Conservation (phyloP, 1,140 invertebrate species). For the Microvelia longipes region DNA sequence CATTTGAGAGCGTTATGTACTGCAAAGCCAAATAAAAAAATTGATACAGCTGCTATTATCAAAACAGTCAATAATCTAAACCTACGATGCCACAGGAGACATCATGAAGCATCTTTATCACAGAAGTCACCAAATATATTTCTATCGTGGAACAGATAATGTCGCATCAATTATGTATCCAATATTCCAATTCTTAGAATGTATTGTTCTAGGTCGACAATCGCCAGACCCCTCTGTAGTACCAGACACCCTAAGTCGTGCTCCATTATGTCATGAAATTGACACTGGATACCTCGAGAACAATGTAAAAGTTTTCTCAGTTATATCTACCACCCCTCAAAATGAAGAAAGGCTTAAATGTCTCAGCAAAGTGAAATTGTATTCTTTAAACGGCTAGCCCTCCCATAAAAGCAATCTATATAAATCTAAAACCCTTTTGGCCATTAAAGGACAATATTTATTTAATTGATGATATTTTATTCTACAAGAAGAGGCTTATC, state of each 20-base stretch:
- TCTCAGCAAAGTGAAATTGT: conserved; percentile 16
- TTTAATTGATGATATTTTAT: conserved; percentile 25
- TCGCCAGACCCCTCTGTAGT: no score
- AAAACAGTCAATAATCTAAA: not conserved
- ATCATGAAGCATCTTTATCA: not conserved
- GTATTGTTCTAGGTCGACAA: conserved; percentile 18
- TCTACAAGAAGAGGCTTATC: conserved; percentile 26
- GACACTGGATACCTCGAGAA: not conserved
- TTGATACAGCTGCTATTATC: not conserved
- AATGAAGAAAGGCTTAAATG: conserved; percentile 14
- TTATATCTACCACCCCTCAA: conserved; percentile 12
- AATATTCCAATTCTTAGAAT: conserved; percentile 31
- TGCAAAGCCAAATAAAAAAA: not conserved
- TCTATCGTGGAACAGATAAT: not conserved
- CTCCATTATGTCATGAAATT: not conserved
- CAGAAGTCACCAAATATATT: not conserved
- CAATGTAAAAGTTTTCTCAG: not conserved
- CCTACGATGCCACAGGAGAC: not conserved
- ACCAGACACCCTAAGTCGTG: not conserved
- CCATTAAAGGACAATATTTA: conserved; percentile 25
- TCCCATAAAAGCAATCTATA: conserved; percentile 5
- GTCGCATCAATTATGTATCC: no score
- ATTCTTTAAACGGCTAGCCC: not conserved
- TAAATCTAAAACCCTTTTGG: conserved; percentile 25
- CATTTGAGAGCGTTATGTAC: not conserved